Evolutionary conservation across 2,888 invertebrate genomes (phyloP).

Genomic region (Dasypolia templi): DNA sequence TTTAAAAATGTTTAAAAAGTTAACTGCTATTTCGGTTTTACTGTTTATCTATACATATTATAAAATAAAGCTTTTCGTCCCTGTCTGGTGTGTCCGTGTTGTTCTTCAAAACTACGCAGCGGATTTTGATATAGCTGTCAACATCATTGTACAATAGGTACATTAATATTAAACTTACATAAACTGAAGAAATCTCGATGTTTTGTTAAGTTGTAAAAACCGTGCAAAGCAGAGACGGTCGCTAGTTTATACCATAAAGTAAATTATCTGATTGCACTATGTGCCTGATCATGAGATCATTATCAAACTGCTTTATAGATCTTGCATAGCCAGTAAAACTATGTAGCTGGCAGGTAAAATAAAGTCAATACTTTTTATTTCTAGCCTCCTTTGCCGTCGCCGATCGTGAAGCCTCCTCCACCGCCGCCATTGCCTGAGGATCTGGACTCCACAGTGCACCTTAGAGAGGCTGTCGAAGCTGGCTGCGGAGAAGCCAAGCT

Average conservation of each 20-base stretch:
- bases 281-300: background rate
- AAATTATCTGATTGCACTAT: background rate
- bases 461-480: conserved; percentile 77
- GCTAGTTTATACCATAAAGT: background rate
- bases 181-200: background rate
- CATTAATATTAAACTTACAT: background rate
- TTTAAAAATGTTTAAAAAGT: background rate
- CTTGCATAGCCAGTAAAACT: background rate
- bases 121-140: background rate
- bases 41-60: background rate
- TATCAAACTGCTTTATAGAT: background rate
- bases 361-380: conserved; percentile 10
- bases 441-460: conserved; percentile 71
- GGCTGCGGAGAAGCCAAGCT: conserved; percentile 92
- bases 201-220: background rate
- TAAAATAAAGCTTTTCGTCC: background rate
- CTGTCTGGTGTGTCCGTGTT: no score
- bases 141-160: background rate
- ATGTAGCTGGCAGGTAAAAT: background rate
- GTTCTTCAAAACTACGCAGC: background rate
- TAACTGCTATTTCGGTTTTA: background rate
- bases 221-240: background rate
- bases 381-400: conserved; percentile 82
- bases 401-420: conserved; percentile 81
- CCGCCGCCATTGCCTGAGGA: conserved; percentile 84